These are phyloP conservation scores for Datnioides undecimradiatus DNA, from an alignment of 2,113 vertebrate genomes.

Conservation along the genomic window DNA sequence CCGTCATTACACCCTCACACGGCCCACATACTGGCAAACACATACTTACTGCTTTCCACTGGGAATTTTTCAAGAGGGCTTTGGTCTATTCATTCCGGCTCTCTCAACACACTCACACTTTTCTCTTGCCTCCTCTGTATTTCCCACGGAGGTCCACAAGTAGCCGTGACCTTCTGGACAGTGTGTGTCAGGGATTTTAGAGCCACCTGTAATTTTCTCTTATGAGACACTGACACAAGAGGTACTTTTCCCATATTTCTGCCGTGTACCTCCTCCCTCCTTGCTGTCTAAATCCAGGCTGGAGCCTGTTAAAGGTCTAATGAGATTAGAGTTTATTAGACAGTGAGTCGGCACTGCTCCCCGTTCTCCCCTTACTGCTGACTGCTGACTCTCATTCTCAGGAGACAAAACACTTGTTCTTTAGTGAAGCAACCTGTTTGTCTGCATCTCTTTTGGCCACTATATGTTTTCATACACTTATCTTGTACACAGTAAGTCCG, in stretches of 20 bases:
- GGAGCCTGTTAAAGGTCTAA: conserved; percentile 72
- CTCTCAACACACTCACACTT: conserved; percentile 55
- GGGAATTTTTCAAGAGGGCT: conserved; percentile 57
- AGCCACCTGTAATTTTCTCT: conserved; percentile 65
- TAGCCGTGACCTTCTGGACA: conserved; percentile 53
- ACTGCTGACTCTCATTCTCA: conserved; percentile 66
- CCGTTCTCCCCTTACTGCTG: conserved; percentile 54
- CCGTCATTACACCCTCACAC: conserved; percentile 79
- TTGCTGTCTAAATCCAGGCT: conserved; percentile 59
- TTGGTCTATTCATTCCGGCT: conserved; percentile 52
- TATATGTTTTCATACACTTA: conserved; percentile 7
- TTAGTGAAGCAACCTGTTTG: conserved; percentile 6
- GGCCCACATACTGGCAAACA: conserved; percentile 69
- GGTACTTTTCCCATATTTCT: conserved; percentile 39
- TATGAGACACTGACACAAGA: conserved; percentile 43
- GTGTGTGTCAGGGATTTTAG: conserved; percentile 29
- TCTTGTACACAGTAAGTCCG: not conserved
- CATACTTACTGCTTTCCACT: conserved; percentile 64
- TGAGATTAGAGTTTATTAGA: conserved; percentile 79
- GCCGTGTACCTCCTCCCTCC: conserved; percentile 32
- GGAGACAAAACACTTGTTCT: conserved; percentile 54
- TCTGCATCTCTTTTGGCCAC: conserved; percentile 7
- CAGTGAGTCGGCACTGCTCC: conserved; percentile 59
- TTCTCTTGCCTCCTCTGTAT: conserved; percentile 55
- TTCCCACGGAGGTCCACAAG: conserved; percentile 65